Evolutionary conservation across 2,888 invertebrate species (phyloP).

Genomic region (Acanthoscelides obtectus): DNA sequence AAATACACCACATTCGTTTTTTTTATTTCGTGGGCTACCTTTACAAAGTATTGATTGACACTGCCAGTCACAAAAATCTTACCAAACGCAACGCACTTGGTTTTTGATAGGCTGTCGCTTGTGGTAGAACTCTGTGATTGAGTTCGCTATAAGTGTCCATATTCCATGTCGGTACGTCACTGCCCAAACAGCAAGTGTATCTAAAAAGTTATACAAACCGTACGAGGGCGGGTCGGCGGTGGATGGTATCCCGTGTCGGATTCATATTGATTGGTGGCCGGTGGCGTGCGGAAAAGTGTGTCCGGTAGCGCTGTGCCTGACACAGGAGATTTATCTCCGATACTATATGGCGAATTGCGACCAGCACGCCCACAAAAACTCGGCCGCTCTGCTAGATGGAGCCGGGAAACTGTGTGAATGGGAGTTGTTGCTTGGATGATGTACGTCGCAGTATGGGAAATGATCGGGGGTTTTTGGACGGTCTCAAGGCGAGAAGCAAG

Average conservation of each 20-base stretch:
- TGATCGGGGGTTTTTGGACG: neutral
- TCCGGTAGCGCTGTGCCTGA: conserved; percentile 41
- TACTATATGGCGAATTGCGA: neutral
- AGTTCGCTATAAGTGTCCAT: too few relatives aligned
- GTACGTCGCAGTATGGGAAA: neutral
- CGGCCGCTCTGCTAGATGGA: neutral
- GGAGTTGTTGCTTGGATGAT: neutral
- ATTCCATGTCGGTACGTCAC: too few relatives aligned
- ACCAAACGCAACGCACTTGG: too few relatives aligned
- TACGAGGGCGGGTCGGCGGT: neutral
- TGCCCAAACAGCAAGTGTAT: neutral
- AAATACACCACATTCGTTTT: too few relatives aligned
- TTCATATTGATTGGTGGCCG: conserved; percentile 45
- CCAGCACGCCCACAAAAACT: neutral
- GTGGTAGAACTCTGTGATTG: too few relatives aligned
- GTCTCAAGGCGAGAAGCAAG: neutral
- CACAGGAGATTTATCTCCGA: conserved; percentile 43
- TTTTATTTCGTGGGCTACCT: too few relatives aligned
- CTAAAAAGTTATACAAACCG: neutral
- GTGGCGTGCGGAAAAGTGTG: conserved; percentile 33
- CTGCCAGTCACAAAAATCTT: too few relatives aligned
- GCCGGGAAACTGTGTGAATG: neutral
- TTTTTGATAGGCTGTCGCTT: too few relatives aligned
- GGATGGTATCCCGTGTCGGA: conserved; percentile 35
- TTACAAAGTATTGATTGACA: too few relatives aligned